Percentiles rank a stretch among this genome's conserved stretches.
phyloP scores from a whole-genome alignment of 53 echinoderm and acorn worm genomes.

The Crossaster papposus region DNA sequence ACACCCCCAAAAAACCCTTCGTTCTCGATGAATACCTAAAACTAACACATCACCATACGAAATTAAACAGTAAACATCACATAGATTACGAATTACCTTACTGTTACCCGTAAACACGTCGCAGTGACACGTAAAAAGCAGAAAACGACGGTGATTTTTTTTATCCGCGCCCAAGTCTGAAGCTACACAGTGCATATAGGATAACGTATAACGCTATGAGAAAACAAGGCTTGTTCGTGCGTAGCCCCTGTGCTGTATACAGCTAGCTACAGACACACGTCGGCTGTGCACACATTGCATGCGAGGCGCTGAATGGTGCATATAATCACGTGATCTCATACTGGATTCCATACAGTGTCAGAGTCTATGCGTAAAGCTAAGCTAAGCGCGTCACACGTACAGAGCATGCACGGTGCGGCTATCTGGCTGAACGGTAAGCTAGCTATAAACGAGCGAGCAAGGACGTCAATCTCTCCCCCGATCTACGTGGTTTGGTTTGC shows the following conservation, averaged over 20 bases:
- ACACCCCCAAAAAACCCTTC: background rate
- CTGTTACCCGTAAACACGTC: background rate
- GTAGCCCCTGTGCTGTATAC: background rate
- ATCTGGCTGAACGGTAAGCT: background rate
- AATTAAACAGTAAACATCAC: constrained; percentile 38
- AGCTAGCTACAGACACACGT: constrained; percentile 1
- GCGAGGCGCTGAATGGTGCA: constrained; percentile 37
- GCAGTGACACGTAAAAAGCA: constrained; percentile 21
- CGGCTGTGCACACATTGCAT: constrained; percentile 28
- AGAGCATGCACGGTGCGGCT: background rate
- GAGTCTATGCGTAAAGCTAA: too few relatives aligned
- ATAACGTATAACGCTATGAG: constrained; percentile 7
- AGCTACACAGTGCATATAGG: background rate
- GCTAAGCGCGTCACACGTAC: background rate
- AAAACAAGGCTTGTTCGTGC: constrained; percentile 26
- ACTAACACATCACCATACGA: constrained; percentile 40
- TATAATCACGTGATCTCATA: constrained; percentile 38
- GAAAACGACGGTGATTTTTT: constrained; percentile 18
- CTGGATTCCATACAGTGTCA: constrained; percentile 37
- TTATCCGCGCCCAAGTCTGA: background rate
- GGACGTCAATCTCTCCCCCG: background rate
- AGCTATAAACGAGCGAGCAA: background rate
- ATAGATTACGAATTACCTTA: constrained; percentile 49
- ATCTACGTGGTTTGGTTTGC: background rate
- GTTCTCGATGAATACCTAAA: background rate